A percentile compares a stretch with the other conserved stretches of the same genome.
Evolutionary conservation across 2,113 vertebrate species (phyloP).

Genomic region (Rhegmatorhina hoffmannsi): DNA sequence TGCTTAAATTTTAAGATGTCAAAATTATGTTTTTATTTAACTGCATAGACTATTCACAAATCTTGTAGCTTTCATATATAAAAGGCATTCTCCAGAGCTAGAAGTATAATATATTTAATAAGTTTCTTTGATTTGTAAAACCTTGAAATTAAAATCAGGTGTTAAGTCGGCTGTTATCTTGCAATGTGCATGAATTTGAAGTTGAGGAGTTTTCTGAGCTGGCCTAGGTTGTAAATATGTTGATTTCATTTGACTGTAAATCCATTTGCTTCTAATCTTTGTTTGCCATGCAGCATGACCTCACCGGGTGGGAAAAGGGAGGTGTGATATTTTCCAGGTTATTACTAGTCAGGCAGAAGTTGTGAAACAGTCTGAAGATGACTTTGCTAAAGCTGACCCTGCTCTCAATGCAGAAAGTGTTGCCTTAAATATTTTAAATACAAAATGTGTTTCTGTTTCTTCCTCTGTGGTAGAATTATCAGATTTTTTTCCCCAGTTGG

Average conservation of each 20-base stretch:
- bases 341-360: constrained; percentile 76
- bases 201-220: neutral
- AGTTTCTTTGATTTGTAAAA: constrained; percentile 34
- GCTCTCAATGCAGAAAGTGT: constrained; percentile 72
- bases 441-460: constrained; percentile 10
- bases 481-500: neutral
- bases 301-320: neutral
- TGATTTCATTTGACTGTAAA: neutral
- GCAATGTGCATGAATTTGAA: constrained; percentile 13
- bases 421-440: constrained; percentile 74
- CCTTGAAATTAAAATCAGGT: constrained; percentile 25
- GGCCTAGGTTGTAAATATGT: neutral
- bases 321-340: constrained; percentile 59
- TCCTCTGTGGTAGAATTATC: neutral
- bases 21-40: neutral
- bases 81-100: neutral
- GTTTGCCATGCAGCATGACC: neutral
- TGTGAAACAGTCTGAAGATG: constrained; percentile 78
- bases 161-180: constrained; percentile 4
- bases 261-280: neutral
- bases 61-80: neutral
- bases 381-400: constrained; percentile 75
- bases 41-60: neutral
- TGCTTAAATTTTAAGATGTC: neutral
- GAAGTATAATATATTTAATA: neutral